A percentile compares a stretch with the other conserved stretches of the same genome.
Evolutionary conservation across 2,888 invertebrate species (phyloP).

Genomic region (Agrilus cyanescens): DNA sequence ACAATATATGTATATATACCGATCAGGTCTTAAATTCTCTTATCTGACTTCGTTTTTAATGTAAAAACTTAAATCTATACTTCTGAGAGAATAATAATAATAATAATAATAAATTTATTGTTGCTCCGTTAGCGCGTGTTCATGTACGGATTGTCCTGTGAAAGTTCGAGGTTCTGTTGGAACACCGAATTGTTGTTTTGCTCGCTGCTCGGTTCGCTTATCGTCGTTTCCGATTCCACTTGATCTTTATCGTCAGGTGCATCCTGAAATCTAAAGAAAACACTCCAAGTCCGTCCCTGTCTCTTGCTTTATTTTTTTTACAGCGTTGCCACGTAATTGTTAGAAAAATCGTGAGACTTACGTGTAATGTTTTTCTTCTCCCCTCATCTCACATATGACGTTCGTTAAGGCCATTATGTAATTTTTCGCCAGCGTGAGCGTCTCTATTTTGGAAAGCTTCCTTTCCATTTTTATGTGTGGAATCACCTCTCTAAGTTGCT

Average conservation of each 20-base stretch:
- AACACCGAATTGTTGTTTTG: constrained; percentile 44
- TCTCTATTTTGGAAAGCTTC: constrained; percentile 69
- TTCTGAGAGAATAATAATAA: constrained; percentile 2
- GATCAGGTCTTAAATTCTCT: too few relatives aligned
- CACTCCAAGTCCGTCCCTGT: not conserved
- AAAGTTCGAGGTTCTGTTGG: constrained; percentile 41
- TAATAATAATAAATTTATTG: too few relatives aligned
- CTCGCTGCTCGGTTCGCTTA: constrained; percentile 28
- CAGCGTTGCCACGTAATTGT: too few relatives aligned
- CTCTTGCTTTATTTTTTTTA: too few relatives aligned
- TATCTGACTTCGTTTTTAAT: constrained; percentile 10
- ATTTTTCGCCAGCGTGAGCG: constrained; percentile 68
- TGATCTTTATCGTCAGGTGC: constrained; percentile 31
- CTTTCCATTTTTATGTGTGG: constrained; percentile 69
- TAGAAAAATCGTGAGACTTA: constrained; percentile 31
- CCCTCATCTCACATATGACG: constrained; percentile 66
- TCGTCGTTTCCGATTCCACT: constrained; percentile 27
- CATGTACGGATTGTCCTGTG: constrained; percentile 27
- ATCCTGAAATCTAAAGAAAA: constrained; percentile 33
- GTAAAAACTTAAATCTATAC: constrained; percentile 11
- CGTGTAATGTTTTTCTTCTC: constrained; percentile 57
- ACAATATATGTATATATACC: too few relatives aligned
- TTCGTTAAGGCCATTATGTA: constrained; percentile 73
- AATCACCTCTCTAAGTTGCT: constrained; percentile 65
- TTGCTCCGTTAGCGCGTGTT: constrained; percentile 19